A percentile compares a stretch with the other conserved stretches of the same genome.
These are phyloP conservation scores for Nephrotoma appendiculata DNA, from an alignment of 2,888 invertebrate genomes.

Conservation along the genomic window DNA sequence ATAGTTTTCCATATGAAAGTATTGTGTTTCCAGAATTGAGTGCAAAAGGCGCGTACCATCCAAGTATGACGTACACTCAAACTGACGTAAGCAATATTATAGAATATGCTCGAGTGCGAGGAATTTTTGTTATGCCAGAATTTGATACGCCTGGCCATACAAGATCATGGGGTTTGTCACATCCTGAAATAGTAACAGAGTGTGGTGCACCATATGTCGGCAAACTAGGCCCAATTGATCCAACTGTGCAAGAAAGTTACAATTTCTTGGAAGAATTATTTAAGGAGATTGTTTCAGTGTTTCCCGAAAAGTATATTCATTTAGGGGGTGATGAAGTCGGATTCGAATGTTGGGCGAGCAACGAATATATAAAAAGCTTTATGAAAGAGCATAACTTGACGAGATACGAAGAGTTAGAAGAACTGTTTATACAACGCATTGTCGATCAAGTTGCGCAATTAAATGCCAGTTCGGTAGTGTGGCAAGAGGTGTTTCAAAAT, in stretches of 20 bases:
- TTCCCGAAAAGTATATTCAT: constrained; percentile 75
- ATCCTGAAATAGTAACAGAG: constrained; percentile 55
- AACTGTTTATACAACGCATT: constrained; percentile 48
- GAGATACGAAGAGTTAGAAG: constrained; percentile 42
- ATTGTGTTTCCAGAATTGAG: constrained; percentile 60
- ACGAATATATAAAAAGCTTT: constrained; percentile 27
- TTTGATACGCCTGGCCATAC: constrained; percentile 87
- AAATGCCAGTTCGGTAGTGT: constrained; percentile 45
- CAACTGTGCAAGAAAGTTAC: constrained; percentile 48
- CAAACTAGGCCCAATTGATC: constrained; percentile 67
- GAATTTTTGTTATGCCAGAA: constrained; percentile 79
- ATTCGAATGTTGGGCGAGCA: constrained; percentile 53
- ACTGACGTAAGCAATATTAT: constrained; percentile 51
- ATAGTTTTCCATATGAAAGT: constrained; percentile 82
- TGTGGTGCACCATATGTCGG: constrained; percentile 45
- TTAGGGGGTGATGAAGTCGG: constrained; percentile 88
- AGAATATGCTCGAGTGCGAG: constrained; percentile 61
- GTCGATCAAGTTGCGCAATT: constrained; percentile 36
- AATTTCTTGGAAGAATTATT: constrained; percentile 51
- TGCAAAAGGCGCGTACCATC: constrained; percentile 54
- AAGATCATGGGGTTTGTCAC: constrained; percentile 68
- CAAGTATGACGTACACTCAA: constrained; percentile 46
- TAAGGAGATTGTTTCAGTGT: constrained; percentile 40
- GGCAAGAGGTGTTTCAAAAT: constrained; percentile 83
- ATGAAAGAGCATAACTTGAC: constrained; percentile 42